Conservation (phyloP, 92 coral and sea anemone genomes). For the Meandrina meandrites region DNA sequence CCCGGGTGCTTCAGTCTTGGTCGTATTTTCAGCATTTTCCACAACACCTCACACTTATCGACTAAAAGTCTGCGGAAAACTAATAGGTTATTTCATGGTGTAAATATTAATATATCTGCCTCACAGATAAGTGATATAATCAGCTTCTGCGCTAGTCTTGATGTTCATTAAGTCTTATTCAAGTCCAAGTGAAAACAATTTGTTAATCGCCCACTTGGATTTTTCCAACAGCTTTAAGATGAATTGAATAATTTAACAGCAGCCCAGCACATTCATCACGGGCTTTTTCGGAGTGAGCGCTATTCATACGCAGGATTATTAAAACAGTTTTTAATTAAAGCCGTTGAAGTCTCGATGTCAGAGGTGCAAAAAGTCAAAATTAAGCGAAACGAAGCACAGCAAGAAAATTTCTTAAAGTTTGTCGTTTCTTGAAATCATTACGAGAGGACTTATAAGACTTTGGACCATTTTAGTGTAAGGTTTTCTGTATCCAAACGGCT, state of each 20-base stretch:
- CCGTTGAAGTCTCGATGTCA: not conserved
- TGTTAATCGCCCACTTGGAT: not conserved
- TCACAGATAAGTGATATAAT: not conserved
- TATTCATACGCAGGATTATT: not conserved
- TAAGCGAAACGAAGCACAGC: not conserved
- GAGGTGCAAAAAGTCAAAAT: not conserved
- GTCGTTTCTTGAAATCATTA: not conserved
- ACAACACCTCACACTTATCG: not conserved
- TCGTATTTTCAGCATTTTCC: not conserved
- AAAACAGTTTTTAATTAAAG: constrained; percentile 1
- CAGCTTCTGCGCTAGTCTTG: not conserved
- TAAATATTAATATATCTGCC: not conserved
- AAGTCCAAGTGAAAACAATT: not conserved
- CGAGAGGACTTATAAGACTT: not conserved
- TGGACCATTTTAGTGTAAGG: no score
- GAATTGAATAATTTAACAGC: not conserved
- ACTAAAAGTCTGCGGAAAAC: not conserved
- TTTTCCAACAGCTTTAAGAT: not conserved
- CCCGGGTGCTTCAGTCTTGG: no score
- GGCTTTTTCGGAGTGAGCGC: not conserved
- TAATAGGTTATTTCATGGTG: not conserved
- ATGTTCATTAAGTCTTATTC: not conserved
- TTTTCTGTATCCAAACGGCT: no score
- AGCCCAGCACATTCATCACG: not conserved
- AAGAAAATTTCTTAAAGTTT: not conserved